Evolutionary conservation across 2,113 vertebrate genomes (phyloP).

Genomic region (Falcunculus frontatus): DNA sequence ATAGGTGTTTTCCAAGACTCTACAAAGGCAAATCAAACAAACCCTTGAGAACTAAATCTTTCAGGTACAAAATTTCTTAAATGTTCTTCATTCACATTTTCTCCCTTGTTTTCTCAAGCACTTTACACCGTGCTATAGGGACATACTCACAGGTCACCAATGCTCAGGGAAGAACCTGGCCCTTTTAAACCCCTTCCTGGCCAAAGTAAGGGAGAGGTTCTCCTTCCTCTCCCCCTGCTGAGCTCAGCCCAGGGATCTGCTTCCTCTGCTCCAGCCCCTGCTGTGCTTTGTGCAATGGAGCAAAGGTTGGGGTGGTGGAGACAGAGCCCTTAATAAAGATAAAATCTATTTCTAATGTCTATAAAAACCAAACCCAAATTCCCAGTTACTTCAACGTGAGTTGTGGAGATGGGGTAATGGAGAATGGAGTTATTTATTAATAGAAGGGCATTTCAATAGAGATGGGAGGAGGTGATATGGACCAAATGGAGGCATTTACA

Average conservation of each 20-base stretch:
- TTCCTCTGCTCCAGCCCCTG: neutral
- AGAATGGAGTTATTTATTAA: conserved; percentile 71
- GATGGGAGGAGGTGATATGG: conserved; percentile 46
- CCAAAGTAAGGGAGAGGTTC: neutral
- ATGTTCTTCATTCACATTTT: neutral
- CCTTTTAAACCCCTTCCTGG: neutral
- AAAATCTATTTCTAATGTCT: conserved; percentile 69
- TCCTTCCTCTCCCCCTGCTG: neutral
- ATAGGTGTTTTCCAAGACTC: neutral
- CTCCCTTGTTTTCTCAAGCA: neutral
- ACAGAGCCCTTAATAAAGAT: conserved; percentile 59
- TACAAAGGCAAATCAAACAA: neutral
- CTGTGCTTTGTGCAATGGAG: neutral
- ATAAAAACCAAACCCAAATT: conserved; percentile 69
- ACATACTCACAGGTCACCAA: neutral
- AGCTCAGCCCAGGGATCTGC: neutral
- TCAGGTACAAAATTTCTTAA: neutral
- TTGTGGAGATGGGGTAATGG: conserved; percentile 41
- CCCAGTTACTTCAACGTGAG: conserved; percentile 56
- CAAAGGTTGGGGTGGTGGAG: conserved; percentile 24
- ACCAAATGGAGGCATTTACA: conserved; percentile 58
- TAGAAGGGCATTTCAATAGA: conserved; percentile 66
- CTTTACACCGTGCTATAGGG: neutral
- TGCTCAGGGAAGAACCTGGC: neutral
- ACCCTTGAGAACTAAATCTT: neutral